Base-by-base conservation (phyloP, 2,113 vertebrate species). In the Varanus komodoensis region DNA sequence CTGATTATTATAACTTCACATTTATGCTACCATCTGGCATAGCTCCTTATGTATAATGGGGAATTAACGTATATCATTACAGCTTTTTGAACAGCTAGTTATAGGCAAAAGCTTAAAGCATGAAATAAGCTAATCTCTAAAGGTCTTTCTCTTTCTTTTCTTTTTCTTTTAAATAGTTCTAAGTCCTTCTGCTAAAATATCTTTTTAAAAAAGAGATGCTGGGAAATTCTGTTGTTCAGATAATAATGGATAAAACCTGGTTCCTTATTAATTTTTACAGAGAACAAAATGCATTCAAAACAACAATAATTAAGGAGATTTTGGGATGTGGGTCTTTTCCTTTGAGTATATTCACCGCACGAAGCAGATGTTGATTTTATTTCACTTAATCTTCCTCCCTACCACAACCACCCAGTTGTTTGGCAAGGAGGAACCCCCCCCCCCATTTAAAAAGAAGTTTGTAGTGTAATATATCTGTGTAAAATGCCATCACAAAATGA, bases 91-190 rank as follows among this genome's bases (percentile, higher is more conserved):
- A 73, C n/a, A 83, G 0, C 81, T 84, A 79, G 68, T 74, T 92
- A 87, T 14, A 77, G 2, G 64, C 90, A 29, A 73, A 74, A 74
- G 68, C 48, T 81, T 57, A 89, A 67, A 83, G 3, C 38, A 73
- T 75, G 32, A 75, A 93, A 69, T 14, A 12, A 92, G 0, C 14
- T 91, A 67, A 89, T 90, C 29, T 21, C 32, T 79, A 54, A 50
- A 1, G 8, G 21, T 74, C 32, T 81, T 5, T 17, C 50, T 8
- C 52, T 32, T 29, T 15, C 80, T 21, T 29, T 21, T 14, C 9
- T 29, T 21, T 84, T 8, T 34, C 32, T 92, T 64, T 11, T 87
- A 90, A 92, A 44, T 69, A 89, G 89, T 12, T 89, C 1, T 89
- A 64, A 54, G 71, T 86, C 71, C 85, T 34, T 84, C n/a, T 54